Evolutionary conservation across 2,888 invertebrate genomes (phyloP), one percentile per base, ranked within the genome.

Genomic region (Drosophila quasianomalipes): DNA sequence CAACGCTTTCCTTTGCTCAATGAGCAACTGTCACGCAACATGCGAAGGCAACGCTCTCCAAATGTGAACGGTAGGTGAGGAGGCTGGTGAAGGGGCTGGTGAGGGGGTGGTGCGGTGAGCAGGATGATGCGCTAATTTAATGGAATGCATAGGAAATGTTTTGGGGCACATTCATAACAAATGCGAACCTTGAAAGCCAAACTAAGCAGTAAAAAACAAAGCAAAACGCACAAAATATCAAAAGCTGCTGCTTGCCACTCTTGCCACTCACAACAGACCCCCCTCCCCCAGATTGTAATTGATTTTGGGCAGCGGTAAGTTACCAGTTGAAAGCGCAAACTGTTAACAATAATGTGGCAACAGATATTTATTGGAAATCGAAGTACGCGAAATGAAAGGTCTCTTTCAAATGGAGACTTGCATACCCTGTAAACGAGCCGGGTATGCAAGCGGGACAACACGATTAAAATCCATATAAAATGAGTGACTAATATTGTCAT

Each of bases 11-110:
- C 4, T 58, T n/a, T 26, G 57, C 57, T 14, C 47, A 81, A 81
- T 71, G 66, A 37, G 28, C 55, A n/a, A 53, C 12, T 64, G 57
- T 71, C 78, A 81, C 78, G 81, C 78, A 68, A 78, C 54, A 54
- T 41, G 26, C 26, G 2, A 16, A 33, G 16, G 19, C 35, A 30
- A 16, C 12, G 47, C n/a, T 7, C 26, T 10, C 14, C 31, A 53
- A 51, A 9, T n/a, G 26, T 2, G 14, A 35, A 14, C 14, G 14
- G 14, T 12, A 4, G 12, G 12, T 14, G 35, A 12, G 26, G 37
- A 22, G 16, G 10, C 1, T 2, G 9, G 39, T 19, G 19, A 9
- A 14, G 26, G 55, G 30, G 22, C 28, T 4, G 4, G 39, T 37
- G 14, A 6, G 14, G n/a, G 30, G 19, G 14, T 9, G 9, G 39